Percentiles rank a stretch among this genome's conserved stretches.
Conservation (phyloP, 2,888 invertebrate genomes). For the Epinotia demarniana region DNA sequence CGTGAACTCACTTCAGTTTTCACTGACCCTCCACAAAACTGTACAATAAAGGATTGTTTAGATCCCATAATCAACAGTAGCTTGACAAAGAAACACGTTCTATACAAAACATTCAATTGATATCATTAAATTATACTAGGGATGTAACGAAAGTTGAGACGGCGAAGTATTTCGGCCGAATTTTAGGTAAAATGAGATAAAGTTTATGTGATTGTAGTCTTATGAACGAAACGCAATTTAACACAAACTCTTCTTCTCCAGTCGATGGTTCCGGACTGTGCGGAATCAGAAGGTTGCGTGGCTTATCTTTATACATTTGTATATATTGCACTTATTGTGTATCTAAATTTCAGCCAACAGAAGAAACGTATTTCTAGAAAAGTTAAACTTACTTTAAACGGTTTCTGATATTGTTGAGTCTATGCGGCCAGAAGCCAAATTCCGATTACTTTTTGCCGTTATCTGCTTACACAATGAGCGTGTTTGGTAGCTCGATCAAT, state of each 20-base stretch:
- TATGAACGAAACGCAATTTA: neutral
- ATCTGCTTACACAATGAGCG: neutral
- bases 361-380: neutral
- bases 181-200: neutral
- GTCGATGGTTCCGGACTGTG: no score
- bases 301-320: no score
- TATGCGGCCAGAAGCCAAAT: neutral
- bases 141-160: neutral
- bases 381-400: neutral
- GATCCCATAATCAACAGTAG: constrained; percentile 35
- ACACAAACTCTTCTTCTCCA: no score
- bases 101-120: constrained; percentile 20
- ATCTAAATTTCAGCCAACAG: neutral
- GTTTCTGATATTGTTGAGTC: neutral
- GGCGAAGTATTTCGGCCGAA: neutral
- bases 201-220: neutral
- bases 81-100: constrained; percentile 34
- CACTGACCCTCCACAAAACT: constrained; percentile 28
- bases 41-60: constrained; percentile 27
- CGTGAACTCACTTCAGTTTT: constrained; percentile 26
- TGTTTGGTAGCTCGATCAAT: neutral
- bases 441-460: neutral
- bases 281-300: no score
- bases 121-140: constrained; percentile 21
- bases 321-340: neutral